Evolutionary conservation across 2,113 vertebrate species (phyloP), one percentile per base, ranked within the genome.

Genomic region (Gila orcuttii): DNA sequence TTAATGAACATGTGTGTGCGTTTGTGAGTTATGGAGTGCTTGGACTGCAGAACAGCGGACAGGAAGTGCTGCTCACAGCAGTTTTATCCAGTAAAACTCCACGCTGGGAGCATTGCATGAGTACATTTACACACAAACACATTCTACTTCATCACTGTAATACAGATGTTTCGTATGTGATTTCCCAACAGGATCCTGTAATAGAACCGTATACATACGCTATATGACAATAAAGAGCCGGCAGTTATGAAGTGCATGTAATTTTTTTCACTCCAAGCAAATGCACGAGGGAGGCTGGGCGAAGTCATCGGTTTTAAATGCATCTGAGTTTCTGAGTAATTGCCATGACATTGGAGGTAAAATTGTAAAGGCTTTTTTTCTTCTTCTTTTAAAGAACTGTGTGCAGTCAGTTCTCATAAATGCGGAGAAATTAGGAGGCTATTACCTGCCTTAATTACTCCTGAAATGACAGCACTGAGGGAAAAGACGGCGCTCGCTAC

Each of bases 81-180:
- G 25, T 85, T 87, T 82, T 83, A 25, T 66, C 39, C 74, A n/a
- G 45, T 57, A 78, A 75, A 42, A 6, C 57, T 45, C 15, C 64
- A 84, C 50, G 19, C 71, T 71, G 50, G 60, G 50, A 79, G 76
- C 66, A 36, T 12, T 74, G 42, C 83, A 85, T 66, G 57, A 62
- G 39, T 15, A 64, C 42, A 64, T 23, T 28, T 66, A 77, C 57
- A 64, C 57, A 50, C 57, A 85, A n/a, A 36, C 11, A 39, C 62
- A 79, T 39, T 74, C 80, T 66, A 74, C 75, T 84, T 79, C 76
- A 89, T 83, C 77, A 83, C 62, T 57, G 64, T 85, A 89, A 85
- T 79, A 85, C 81, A 87, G 88, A 87, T 82, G 83, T 82, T 84
- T 64, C 73, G 31, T 55, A 85, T 85, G 79, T 85, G 79, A 85